Evolutionary conservation across 2,888 invertebrate genomes (phyloP).

Genomic region (Limnephilus auricula): DNA sequence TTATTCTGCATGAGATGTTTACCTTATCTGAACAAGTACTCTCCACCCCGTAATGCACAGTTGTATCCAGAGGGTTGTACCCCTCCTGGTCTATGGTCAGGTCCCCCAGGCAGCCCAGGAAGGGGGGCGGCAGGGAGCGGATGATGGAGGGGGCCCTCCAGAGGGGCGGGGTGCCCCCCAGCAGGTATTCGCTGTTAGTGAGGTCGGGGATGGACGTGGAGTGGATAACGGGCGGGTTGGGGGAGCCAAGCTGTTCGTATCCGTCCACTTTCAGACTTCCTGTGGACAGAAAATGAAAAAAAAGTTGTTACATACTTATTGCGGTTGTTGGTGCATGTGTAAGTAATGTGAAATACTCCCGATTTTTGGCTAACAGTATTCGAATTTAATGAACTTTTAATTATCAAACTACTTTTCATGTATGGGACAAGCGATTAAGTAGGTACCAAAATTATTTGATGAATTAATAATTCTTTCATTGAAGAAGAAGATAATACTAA

Average conservation of each 20-base stretch:
- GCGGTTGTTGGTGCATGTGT: too few species aligned
- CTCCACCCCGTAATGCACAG: conserved; percentile 84
- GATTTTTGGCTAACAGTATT: neutral
- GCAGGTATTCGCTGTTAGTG: conserved; percentile 83
- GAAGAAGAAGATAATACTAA: neutral
- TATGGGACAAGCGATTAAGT: too few species aligned
- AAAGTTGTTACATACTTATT: neutral
- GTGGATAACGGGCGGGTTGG: conserved; percentile 80
- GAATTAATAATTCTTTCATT: too few species aligned
- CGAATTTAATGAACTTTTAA: too few species aligned
- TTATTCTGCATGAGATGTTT: conserved; percentile 21
- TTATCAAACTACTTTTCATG: too few species aligned
- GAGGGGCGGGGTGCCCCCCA: conserved; percentile 92
- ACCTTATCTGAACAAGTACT: conserved; percentile 85
- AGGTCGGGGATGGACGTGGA: conserved; percentile 83
- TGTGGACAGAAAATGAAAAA: conserved; percentile 67
- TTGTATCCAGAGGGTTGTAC: conserved; percentile 85
- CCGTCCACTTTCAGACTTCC: conserved; percentile 85
- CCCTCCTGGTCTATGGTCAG: conserved; percentile 84
- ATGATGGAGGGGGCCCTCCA: conserved; percentile 67
- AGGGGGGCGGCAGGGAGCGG: conserved; percentile 73
- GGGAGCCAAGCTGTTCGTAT: conserved; percentile 82
- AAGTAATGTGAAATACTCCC: too few species aligned
- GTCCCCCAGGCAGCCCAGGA: conserved; percentile 91
- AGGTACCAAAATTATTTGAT: too few species aligned